Percentiles rank a stretch among this genome's conserved stretches.
Conservation (phyloP, 1,140 invertebrate species). For the Drosophila oshimai region DNA sequence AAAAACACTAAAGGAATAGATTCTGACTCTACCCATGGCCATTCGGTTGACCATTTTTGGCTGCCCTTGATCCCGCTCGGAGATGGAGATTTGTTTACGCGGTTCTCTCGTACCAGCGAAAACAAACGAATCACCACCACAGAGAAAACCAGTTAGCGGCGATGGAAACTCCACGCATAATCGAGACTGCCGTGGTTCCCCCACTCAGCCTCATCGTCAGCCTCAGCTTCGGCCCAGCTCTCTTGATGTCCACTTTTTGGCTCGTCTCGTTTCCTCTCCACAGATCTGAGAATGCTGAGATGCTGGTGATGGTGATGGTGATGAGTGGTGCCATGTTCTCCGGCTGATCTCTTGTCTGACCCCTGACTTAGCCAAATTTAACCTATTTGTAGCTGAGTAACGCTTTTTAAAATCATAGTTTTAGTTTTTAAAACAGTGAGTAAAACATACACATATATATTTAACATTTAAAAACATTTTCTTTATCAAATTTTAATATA, state of each 20-base stretch:
- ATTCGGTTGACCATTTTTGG: not conserved
- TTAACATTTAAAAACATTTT: no score
- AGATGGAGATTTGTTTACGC: not conserved
- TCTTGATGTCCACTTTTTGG: not conserved
- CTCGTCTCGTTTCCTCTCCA: not conserved
- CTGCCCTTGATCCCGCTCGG: slow-evolving; percentile 14
- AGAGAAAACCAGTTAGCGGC: slow-evolving; percentile 35
- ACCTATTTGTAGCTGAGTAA: not conserved
- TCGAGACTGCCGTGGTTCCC: slow-evolving; percentile 11
- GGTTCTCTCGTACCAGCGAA: not conserved
- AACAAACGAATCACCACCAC: slow-evolving; percentile 24
- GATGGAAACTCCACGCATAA: slow-evolving; percentile 46
- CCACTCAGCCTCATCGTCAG: not conserved
- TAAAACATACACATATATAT: no score
- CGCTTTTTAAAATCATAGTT: not conserved
- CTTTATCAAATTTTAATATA: no score
- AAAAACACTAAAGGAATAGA: no score
- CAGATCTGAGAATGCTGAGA: not conserved
- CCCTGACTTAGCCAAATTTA: not conserved
- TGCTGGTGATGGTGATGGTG: no score
- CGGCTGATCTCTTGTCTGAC: not conserved
- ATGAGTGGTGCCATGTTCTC: slow-evolving; percentile 19
- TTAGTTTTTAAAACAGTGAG: no score
- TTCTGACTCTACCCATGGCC: not conserved
- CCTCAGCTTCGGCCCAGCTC: not conserved